Evolutionary conservation across 92 coral and sea anemone species (phyloP), one percentile per base, ranked within the genome.

Genomic region (Virgularia gustaviana): DNA sequence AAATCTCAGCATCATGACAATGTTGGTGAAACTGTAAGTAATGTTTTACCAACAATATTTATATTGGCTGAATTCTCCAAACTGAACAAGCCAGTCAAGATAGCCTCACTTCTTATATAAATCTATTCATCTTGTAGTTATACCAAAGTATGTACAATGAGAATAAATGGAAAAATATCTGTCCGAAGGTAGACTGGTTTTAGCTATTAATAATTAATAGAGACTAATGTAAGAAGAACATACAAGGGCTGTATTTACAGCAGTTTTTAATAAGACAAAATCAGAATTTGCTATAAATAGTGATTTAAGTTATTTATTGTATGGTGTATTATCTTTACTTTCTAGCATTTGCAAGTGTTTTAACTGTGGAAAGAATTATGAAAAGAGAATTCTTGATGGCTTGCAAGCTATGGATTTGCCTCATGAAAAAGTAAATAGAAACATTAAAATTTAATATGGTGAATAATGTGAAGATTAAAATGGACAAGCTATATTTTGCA

Each of bases 341-440:
- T 62, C 23, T 36, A 94, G 99, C 33, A 94, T 94, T 76, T 94
- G 99, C 78, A 94, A 89, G 70, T 84, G 95, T 34, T 86, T 94
- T 6, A 84, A 87, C 79, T 89, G 82, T 33, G 99, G 96, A n/a
- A 94, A 90, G 70, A 68, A 47, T 49, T 90, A 90, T 59, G 99
- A 94, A 60, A 89, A 86, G 35, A 54, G 86, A 57, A 91, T 89
- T 28, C 49, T 94, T 57, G 90, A 94, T 77, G 99, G 96, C 0
- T 61, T 94, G 9, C 86, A 90, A 67, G 99, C 96, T 39, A 57
- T 94, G 79, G 85, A 86, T 30, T 88, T 94, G 55, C 90, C 99
- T 36, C 86, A 79, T 70, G 78, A 79, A 32, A 90, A 80, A 90
- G 97, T 90, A 49, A 28, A 71, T 38, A 51, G 43, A 36, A 33